Evolutionary conservation across 2,113 vertebrate species (phyloP), one percentile per base, ranked within the genome.

Genomic region (Uria lomvia): DNA sequence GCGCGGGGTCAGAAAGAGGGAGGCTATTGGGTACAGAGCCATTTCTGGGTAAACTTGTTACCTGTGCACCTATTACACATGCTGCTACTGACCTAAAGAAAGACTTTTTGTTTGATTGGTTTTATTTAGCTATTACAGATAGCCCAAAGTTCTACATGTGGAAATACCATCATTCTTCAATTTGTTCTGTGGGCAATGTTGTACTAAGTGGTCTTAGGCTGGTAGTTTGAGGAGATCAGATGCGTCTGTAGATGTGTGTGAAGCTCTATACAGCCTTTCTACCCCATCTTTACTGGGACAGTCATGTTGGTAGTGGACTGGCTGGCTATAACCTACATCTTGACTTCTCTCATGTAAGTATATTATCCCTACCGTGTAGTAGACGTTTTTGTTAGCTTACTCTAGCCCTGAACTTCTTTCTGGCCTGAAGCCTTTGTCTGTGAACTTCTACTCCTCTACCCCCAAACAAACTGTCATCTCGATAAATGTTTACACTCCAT

Each of bases 1-100:
- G 5, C 0, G 0, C 22, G 13, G 7, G 23, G 30, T 15, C 5
- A 2, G 20, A 56, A 86, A 32, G 23, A 76, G 13, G 7, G 29
- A 85, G 5, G 34, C 27, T 36, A 24, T 72, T 3, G 1, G 19
- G 13, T 47, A 70, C 30, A 58, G 21, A 86, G 8, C 6, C 23
- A 16, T 15, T 56, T 76, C 21, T 60, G 34, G 6, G 23, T 23
- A 38, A 72, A 40, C 6, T 49, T 58, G 15, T 55, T 86, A 52
- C 10, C 55, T 75, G 13, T 12, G 34, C 30, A 60, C 3, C 6
- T 52, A 38, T 43, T 74, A 29, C 0, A 1, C 30, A 38, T 70
- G 23, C 8, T 76, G 40, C 12, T 88, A 30, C 12, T 16, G 7
- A 79, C 21, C 16, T 62, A 59, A 92, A 56, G 60, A 76, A 60